These are phyloP conservation scores for Labeo catla DNA, from an alignment of 2,113 vertebrate genomes.

Conservation along the genomic window DNA sequence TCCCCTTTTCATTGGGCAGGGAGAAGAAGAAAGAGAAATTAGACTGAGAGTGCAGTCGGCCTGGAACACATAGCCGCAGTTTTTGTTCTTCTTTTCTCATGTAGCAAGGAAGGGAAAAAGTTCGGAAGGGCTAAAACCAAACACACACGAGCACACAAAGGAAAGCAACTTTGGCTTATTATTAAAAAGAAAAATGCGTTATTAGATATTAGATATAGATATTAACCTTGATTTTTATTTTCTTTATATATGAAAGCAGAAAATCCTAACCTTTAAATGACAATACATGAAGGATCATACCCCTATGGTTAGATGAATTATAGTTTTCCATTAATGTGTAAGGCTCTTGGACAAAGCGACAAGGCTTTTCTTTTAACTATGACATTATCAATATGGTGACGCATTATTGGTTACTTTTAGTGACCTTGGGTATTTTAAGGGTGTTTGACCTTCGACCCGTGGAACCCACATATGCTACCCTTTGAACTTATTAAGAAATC, in stretches of 20 bases:
- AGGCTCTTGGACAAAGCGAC: slow-evolving; percentile 19
- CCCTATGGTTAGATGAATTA: not conserved
- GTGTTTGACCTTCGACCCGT: slow-evolving; percentile 87
- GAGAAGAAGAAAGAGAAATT: slow-evolving; percentile 57
- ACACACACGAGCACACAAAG: not conserved
- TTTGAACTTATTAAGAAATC: slow-evolving; percentile 79
- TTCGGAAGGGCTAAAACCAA: slow-evolving; percentile 24
- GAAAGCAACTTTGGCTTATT: not conserved
- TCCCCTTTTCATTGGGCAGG: slow-evolving; percentile 70
- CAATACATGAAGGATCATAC: not conserved
- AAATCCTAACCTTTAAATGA: not conserved
- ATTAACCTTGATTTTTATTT: not conserved
- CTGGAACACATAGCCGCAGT: slow-evolving; percentile 68
- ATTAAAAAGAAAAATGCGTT: not conserved
- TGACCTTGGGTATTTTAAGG: slow-evolving; percentile 84
- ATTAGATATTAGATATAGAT: not conserved
- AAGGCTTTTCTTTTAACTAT: slow-evolving; percentile 65
- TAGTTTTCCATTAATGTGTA: not conserved
- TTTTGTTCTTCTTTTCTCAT: slow-evolving; percentile 61
- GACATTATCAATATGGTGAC: slow-evolving; percentile 91
- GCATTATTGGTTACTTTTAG: slow-evolving; percentile 81
- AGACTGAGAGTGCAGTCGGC: slow-evolving; percentile 63
- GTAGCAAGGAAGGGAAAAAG: slow-evolving; percentile 53
- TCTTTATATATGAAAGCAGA: not conserved
- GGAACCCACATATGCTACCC: slow-evolving; percentile 85